Conservation (phyloP, 2,113 vertebrate genomes). For the Zapus hudsonius region DNA sequence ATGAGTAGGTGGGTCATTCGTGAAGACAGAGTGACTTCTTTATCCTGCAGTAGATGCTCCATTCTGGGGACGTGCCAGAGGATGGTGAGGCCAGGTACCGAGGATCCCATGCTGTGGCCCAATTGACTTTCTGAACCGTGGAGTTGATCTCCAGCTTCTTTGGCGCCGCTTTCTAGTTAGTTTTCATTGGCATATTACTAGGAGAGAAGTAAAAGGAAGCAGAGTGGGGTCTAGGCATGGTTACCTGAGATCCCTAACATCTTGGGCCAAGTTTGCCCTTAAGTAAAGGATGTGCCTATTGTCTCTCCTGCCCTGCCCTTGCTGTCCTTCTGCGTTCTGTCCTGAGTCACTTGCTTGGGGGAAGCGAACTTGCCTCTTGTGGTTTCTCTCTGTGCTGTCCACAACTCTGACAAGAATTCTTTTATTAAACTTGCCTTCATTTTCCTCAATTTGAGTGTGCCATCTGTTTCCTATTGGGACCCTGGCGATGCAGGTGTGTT, state of each 20-base stretch:
- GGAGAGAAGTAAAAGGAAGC: background rate
- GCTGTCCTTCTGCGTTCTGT: background rate
- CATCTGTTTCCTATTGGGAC: conserved; percentile 26
- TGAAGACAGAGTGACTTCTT: background rate
- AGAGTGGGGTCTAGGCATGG: background rate
- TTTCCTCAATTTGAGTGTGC: conserved; percentile 31
- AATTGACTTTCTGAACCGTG: background rate
- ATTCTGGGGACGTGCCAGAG: background rate
- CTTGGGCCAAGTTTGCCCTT: background rate
- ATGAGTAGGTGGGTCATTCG: background rate
- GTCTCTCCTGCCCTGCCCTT: background rate
- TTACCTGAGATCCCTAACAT: background rate
- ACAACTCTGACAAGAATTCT: background rate
- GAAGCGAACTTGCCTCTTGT: background rate
- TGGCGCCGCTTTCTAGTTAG: background rate
- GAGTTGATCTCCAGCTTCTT: background rate
- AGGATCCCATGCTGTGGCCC: background rate
- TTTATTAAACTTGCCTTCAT: conserved; percentile 46
- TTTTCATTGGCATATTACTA: background rate
- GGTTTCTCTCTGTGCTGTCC: background rate
- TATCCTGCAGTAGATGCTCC: background rate
- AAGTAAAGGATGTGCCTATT: background rate
- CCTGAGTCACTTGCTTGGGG: background rate
- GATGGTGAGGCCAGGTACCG: background rate
- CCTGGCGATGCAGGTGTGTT: background rate